Evolutionary conservation across 2,888 invertebrate genomes (phyloP).

Genomic region (Chymomyza caudatula): DNA sequence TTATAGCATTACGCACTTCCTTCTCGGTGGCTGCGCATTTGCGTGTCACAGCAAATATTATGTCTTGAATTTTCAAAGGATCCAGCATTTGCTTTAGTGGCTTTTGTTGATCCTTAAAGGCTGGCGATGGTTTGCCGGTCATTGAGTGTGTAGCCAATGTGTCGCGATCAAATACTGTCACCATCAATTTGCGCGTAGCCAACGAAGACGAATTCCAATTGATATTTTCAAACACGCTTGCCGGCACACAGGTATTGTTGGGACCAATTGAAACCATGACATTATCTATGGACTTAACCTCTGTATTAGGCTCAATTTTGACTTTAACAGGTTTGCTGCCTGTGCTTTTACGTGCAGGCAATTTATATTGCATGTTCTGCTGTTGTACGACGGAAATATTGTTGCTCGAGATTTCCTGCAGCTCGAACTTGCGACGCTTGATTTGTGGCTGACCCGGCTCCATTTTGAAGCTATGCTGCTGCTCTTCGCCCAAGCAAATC

Average conservation of each 20-base stretch:
- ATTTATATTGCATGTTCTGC: constrained; percentile 20
- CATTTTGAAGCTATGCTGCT: background rate
- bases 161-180: constrained; percentile 80
- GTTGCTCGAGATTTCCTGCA: constrained; percentile 5
- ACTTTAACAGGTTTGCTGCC: background rate
- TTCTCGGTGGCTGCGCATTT: constrained; percentile 81
- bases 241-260: constrained; percentile 76
- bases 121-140: constrained; percentile 82
- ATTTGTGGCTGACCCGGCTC: background rate
- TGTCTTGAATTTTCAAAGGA: constrained; percentile 80
- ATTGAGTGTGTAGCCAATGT: constrained; percentile 82
- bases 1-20: constrained; percentile 81
- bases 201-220: constrained; percentile 80
- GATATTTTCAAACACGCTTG: constrained; percentile 78
- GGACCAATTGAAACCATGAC: constrained; percentile 76
- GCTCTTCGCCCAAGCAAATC: constrained; percentile 61
- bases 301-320: background rate
- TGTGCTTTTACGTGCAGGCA: constrained; percentile 15
- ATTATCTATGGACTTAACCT: constrained; percentile 19
- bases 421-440: constrained; percentile 55
- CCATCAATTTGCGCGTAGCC: constrained; percentile 81
- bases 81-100: constrained; percentile 78
- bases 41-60: constrained; percentile 80
- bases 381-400: constrained; percentile 9
- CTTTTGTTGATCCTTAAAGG: constrained; percentile 74